Evolutionary conservation across 2,113 vertebrate species (phyloP).

Genomic region (Prunella fulvescens): DNA sequence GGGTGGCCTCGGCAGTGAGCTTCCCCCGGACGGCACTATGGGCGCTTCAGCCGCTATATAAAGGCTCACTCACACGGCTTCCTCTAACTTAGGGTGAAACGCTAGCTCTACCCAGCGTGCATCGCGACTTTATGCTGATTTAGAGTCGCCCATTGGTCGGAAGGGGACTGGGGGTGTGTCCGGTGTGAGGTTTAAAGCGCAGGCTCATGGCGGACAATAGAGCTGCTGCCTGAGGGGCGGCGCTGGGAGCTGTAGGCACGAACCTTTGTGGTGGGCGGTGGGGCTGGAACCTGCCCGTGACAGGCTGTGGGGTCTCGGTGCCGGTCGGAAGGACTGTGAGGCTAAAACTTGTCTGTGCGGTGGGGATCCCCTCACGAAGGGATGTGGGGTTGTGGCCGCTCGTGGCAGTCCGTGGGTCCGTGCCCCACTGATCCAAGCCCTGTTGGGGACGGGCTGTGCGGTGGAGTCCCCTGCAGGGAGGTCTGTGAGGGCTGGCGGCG

Average conservation of each 20-base stretch:
- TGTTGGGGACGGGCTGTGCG: background rate
- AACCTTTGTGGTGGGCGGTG: rapidly evolving
- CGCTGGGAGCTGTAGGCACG: rapidly evolving
- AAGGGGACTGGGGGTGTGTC: rapidly evolving
- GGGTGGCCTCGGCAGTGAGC: conserved; percentile 46
- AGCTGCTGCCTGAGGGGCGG: rapidly evolving
- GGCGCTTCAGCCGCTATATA: rapidly evolving
- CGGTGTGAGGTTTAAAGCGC: rapidly evolving
- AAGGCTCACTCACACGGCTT: rapidly evolving
- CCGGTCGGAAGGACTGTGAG: background rate
- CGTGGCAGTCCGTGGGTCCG: rapidly evolving
- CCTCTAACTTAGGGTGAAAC: rapidly evolving
- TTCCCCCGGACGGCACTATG: rapidly evolving
- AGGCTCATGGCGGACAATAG: rapidly evolving
- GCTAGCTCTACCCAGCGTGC: rapidly evolving
- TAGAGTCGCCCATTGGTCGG: rapidly evolving
- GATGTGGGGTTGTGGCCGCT: rapidly evolving
- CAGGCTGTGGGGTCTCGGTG: no score
- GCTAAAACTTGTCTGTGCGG: background rate
- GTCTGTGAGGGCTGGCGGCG: rapidly evolving
- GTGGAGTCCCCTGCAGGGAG: rapidly evolving
- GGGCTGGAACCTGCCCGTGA: no score
- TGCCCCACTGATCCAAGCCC: rapidly evolving
- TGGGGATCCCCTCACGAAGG: no score
- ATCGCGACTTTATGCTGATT: rapidly evolving